Conservation (phyloP, 2,888 invertebrate genomes). For the Phania funesta region DNA sequence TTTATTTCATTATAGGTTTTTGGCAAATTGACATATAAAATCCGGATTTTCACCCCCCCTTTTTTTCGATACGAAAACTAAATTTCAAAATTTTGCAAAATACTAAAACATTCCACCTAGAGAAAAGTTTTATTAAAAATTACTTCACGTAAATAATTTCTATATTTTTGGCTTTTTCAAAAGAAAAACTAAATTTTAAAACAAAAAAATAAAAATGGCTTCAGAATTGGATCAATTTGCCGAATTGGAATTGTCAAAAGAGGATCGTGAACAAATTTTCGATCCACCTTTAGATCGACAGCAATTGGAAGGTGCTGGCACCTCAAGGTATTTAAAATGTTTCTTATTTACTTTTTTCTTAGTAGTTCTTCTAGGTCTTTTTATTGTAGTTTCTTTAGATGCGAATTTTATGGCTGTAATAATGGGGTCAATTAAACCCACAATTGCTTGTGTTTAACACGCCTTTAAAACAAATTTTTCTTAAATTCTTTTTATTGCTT, state of each 20-base stretch:
- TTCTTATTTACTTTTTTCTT: slow-evolving; percentile 25
- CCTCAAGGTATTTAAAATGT: slow-evolving; percentile 78
- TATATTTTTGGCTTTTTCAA: neutral
- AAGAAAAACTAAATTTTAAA: slow-evolving; percentile 27
- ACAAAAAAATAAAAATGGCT: slow-evolving; percentile 75
- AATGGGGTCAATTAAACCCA: slow-evolving; percentile 65
- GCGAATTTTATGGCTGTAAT: slow-evolving; percentile 39
- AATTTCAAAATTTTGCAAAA: slow-evolving; percentile 40
- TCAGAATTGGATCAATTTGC: slow-evolving; percentile 84
- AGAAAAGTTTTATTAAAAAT: slow-evolving; percentile 10
- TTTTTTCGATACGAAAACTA: slow-evolving; percentile 18
- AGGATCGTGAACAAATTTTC: slow-evolving; percentile 88
- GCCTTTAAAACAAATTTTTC: slow-evolving; percentile 39
- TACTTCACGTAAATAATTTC: neutral
- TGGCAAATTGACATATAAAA: slow-evolving; percentile 69
- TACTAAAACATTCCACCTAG: slow-evolving; percentile 28
- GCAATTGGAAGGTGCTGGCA: slow-evolving; percentile 80
- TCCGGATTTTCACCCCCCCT: slow-evolving; percentile 40
- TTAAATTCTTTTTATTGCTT: neutral
- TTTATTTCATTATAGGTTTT: slow-evolving; percentile 70
- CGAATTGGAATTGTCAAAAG: slow-evolving; percentile 85
- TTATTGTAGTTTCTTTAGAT: slow-evolving; percentile 13
- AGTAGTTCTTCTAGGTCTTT: neutral
- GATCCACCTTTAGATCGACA: slow-evolving; percentile 82
- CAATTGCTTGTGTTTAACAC: slow-evolving; percentile 58